These are phyloP conservation scores for Dicerorhinus sumatrensis DNA, from an alignment of 2,113 vertebrate genomes.

Conservation along the genomic window DNA sequence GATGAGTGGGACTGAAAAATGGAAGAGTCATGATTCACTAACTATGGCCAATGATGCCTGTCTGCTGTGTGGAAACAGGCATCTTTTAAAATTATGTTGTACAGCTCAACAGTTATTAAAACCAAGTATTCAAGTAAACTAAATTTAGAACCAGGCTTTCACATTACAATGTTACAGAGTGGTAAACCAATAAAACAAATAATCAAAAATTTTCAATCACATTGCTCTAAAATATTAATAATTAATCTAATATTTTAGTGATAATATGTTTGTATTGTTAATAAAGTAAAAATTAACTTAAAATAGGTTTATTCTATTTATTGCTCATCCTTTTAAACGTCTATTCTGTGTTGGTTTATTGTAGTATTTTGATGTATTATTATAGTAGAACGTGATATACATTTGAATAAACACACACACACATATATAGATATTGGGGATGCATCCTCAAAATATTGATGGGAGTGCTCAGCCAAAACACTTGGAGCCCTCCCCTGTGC, in stretches of 20 bases:
- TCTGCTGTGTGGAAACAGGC: neutral
- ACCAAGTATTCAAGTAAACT: neutral
- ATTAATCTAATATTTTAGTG: neutral
- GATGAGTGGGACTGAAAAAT: neutral
- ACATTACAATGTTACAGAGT: neutral
- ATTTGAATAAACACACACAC: neutral
- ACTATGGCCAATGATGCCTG: neutral
- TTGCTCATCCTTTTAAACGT: neutral
- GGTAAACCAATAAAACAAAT: neutral
- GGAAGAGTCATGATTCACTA: neutral
- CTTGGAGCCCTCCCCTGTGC: neutral
- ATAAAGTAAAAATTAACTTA: neutral
- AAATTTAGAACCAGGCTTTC: constrained; percentile 14
- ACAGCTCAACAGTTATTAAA: neutral
- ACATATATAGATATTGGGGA: neutral
- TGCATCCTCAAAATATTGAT: neutral
- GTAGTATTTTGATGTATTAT: no score
- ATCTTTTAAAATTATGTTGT: neutral
- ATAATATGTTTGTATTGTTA: neutral
- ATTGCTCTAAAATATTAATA: neutral
- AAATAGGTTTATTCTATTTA: neutral
- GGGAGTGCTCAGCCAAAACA: neutral
- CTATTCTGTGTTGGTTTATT: neutral
- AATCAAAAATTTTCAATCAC: neutral
- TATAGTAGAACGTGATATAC: neutral